Base-by-base conservation (phyloP, 92 coral and sea anemone genomes). In the Actinostola sp. region DNA sequence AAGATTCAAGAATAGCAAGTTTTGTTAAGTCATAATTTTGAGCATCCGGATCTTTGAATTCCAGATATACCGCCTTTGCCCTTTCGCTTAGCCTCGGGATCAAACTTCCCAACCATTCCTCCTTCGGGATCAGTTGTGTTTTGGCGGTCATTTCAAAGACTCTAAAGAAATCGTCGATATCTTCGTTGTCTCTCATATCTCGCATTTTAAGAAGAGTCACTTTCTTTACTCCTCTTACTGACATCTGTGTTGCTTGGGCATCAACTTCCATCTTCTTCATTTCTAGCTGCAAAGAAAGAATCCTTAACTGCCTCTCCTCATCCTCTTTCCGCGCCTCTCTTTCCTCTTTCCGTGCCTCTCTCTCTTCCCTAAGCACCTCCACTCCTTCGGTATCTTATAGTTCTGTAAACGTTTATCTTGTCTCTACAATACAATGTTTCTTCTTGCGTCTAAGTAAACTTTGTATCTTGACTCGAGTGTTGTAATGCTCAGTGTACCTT, bases 141-240 rank as follows among this genome's bases (percentile, higher is more conserved):
- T 62, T 81, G 7, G 86, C 90, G 16, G 90, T 79, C 90, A 79
- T 78, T 57, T 85, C 86, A 52, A 85, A 79, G 29, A 85, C 69
- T 19, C 82, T 15, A 49, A 85, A 84, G 71, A 61, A 84, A 42
- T 71, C 84, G 31, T 84, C 84, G 19, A 84, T 84, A 48, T 77
- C 84, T 54, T 78, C 80, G 16, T 44, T 64, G 49, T 84, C 80
- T 16, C 89, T 61, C 89, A 75, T 75, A 42, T 82, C 81, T 51
- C 87, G 43, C 59, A 75, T 53, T 52, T 42, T 75, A 0, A 75
- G 1, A 14, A 54, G 35, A 12, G 34, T 14, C 12, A 31, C 36
- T 17, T 36, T 29, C 11, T 45, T 48, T 17, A 16, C 29, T 2
- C n/a, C 16, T 19, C n/a, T 9, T 4, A 3, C 30, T 20, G 68